A percentile compares a stretch with the other conserved stretches of the same genome.
phyloP scores from a whole-genome alignment of 2,888 invertebrate species.

The Sturmia bella region DNA sequence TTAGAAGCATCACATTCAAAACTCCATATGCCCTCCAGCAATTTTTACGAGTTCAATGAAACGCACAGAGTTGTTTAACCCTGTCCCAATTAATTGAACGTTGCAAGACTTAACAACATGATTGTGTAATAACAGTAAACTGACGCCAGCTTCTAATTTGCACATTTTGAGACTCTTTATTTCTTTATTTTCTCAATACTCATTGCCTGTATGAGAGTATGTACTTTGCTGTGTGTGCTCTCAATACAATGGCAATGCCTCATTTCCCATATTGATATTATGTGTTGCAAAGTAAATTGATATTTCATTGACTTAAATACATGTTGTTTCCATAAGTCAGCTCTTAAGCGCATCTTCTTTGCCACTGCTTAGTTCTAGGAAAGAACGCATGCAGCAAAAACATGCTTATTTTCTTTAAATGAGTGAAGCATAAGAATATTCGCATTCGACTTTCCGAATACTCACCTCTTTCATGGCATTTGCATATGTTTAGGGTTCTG shows the following conservation, averaged over 20 bases:
- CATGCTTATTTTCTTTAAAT: too few species aligned
- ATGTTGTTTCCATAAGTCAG: conserved; percentile 20
- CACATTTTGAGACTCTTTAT: not conserved
- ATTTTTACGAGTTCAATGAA: conserved; percentile 3
- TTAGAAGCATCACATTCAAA: not conserved
- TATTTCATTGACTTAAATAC: conserved; percentile 50
- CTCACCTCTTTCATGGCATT: too few species aligned
- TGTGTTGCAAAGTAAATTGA: conserved; percentile 16
- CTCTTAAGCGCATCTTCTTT: not conserved
- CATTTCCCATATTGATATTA: not conserved
- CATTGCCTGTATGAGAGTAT: conserved; percentile 8
- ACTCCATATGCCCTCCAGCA: not conserved
- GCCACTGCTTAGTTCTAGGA: too few species aligned
- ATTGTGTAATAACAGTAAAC: conserved; percentile 5
- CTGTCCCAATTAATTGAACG: conserved; percentile 1
- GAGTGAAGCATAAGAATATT: too few species aligned
- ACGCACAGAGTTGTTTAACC: conserved; percentile 9
- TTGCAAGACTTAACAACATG: not conserved
- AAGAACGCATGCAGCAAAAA: too few species aligned
- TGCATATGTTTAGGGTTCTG: too few species aligned
- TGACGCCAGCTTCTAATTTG: conserved; percentile 53
- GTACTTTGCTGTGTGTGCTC: conserved; percentile 32
- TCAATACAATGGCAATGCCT: not conserved
- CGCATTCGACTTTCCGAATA: too few species aligned
- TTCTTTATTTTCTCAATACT: not conserved